Conservation (phyloP, 2,113 vertebrate species). For the Chaetorhynchus papuensis region DNA sequence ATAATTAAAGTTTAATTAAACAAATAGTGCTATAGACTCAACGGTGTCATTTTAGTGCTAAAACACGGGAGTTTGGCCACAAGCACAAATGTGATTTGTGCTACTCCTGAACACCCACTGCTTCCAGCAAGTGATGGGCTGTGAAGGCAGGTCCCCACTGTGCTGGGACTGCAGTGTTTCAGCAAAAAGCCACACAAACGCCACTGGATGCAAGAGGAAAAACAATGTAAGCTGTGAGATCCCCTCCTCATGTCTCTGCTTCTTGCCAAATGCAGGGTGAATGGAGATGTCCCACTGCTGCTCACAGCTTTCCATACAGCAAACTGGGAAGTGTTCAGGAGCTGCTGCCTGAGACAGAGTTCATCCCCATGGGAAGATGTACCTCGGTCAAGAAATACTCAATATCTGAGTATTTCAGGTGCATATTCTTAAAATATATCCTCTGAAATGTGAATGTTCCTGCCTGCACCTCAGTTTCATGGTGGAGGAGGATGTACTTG, state of each 20-base stretch:
- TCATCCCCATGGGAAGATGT: neutral
- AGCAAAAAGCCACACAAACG: neutral
- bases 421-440: neutral
- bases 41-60: neutral
- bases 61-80: neutral
- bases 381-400: neutral
- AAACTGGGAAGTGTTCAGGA: neutral
- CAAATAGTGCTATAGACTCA: neutral
- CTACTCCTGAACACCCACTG: neutral
- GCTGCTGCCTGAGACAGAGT: neutral
- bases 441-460: neutral
- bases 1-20: conserved; percentile 49
- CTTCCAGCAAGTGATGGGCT: neutral
- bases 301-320: neutral
- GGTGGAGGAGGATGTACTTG: neutral
- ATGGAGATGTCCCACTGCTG: neutral
- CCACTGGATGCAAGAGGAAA: neutral
- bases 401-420: neutral
- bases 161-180: neutral
- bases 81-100: neutral
- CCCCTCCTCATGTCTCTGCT: neutral
- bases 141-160: neutral
- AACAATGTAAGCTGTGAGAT: neutral
- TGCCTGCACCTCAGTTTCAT: neutral
- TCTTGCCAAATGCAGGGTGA: neutral